phyloP scores from a whole-genome alignment of 1,140 invertebrate species.

The Drosophila serrata region DNA sequence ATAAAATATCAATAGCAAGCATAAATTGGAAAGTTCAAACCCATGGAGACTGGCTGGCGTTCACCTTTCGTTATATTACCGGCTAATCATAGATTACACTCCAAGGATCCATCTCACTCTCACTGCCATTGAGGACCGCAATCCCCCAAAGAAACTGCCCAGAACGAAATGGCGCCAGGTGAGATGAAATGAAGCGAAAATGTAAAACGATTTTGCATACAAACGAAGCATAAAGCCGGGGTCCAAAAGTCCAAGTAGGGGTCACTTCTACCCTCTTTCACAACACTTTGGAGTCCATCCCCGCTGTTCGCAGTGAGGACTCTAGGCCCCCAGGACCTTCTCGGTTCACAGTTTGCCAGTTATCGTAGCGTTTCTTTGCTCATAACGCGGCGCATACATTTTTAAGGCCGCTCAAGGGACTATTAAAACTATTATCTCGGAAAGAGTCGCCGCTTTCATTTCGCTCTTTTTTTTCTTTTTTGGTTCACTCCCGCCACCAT shows the following conservation, averaged over 20 bases:
- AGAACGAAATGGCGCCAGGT: constrained; percentile 36
- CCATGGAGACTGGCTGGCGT: constrained; percentile 16
- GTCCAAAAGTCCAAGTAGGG: constrained; percentile 19
- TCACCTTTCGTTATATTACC: constrained; percentile 44
- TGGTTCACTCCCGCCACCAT: constrained; percentile 7
- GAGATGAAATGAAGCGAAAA: constrained; percentile 54
- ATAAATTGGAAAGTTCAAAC: constrained; percentile 20
- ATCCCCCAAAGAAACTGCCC: constrained; percentile 48
- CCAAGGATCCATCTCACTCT: constrained; percentile 20
- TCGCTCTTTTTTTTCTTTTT: not conserved
- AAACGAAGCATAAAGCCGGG: constrained; percentile 45
- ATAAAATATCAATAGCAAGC: constrained; percentile 50
- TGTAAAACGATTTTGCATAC: constrained; percentile 56
- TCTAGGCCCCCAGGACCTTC: constrained; percentile 9
- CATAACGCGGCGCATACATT: constrained; percentile 65
- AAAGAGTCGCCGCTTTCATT: constrained; percentile 26
- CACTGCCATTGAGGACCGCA: constrained; percentile 17
- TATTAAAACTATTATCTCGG: constrained; percentile 75
- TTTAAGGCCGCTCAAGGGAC: constrained; percentile 67
- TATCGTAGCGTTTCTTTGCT: constrained; percentile 60
- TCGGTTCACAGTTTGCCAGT: constrained; percentile 40
- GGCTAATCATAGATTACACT: constrained; percentile 56
- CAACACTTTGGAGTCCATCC: not conserved
- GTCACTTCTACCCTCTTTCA: constrained; percentile 29
- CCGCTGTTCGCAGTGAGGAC: constrained; percentile 1